Percentiles rank a stretch among this genome's conserved stretches.
Conservation (phyloP, 35 echinoderm and acorn worm genomes). For the Anneissia japonica region DNA sequence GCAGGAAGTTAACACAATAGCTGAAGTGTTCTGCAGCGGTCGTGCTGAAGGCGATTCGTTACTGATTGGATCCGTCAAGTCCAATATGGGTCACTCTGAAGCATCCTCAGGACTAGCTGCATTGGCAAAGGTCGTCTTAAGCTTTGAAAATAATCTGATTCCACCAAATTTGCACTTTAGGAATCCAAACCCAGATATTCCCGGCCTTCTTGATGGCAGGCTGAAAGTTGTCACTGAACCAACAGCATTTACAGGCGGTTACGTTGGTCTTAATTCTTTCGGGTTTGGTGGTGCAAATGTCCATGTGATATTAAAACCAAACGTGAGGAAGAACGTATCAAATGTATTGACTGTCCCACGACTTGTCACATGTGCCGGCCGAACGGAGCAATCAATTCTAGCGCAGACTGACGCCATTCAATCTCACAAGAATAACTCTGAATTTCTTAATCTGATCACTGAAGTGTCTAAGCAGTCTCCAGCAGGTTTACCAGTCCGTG, state of each 20-base stretch:
- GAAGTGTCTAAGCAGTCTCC: slow-evolving; percentile 38
- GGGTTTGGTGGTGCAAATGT: slow-evolving; percentile 87
- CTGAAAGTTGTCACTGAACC: slow-evolving; percentile 73
- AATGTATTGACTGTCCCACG: background rate
- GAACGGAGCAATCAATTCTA: slow-evolving; percentile 53
- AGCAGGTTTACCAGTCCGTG: slow-evolving; percentile 41
- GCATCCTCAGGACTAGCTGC: slow-evolving; percentile 73
- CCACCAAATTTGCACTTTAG: slow-evolving; percentile 77
- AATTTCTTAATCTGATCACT: slow-evolving; percentile 27
- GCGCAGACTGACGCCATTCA: slow-evolving; percentile 26
- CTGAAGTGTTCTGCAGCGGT: slow-evolving; percentile 56
- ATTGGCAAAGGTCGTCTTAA: slow-evolving; percentile 63
- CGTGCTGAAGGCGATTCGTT: slow-evolving; percentile 51
- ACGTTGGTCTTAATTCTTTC: slow-evolving; percentile 77
- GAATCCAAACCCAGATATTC: slow-evolving; percentile 68
- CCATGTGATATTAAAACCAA: slow-evolving; percentile 68
- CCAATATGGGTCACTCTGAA: slow-evolving; percentile 85
- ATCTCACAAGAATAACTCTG: slow-evolving; percentile 3
- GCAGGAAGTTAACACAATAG: slow-evolving; percentile 65
- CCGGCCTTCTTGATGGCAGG: slow-evolving; percentile 56
- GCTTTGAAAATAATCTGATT: slow-evolving; percentile 53
- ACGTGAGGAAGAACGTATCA: background rate
- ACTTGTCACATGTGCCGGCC: slow-evolving; percentile 38
- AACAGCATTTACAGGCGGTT: slow-evolving; percentile 44
- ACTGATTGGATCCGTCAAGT: slow-evolving; percentile 81